These are phyloP conservation scores for Hypercompe scribonia DNA, from an alignment of 2,888 invertebrate genomes.

Conservation along the genomic window DNA sequence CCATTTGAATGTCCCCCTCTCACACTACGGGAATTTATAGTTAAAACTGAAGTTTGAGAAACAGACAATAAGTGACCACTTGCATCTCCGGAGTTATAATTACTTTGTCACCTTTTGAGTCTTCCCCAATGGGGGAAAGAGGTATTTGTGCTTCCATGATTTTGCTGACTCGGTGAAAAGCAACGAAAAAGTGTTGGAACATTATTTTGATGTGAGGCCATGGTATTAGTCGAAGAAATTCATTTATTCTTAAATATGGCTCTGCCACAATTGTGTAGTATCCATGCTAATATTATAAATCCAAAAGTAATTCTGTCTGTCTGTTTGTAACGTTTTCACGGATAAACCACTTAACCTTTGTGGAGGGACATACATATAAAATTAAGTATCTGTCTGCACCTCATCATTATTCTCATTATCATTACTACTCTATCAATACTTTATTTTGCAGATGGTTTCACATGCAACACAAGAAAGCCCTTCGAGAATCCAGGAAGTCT, in stretches of 20 bases:
- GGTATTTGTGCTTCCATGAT: neutral
- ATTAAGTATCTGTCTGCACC: too few species aligned
- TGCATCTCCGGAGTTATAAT: neutral
- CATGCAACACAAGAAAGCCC: conserved; percentile 58
- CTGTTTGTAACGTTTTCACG: too few species aligned
- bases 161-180: neutral
- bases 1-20: too few species aligned
- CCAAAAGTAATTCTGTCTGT: too few species aligned
- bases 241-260: too few species aligned
- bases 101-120: neutral
- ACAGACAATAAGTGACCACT: neutral
- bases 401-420: too few species aligned
- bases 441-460: conserved; percentile 71
- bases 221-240: neutral
- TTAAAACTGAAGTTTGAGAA: too few species aligned
- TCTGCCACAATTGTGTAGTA: neutral
- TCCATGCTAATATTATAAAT: too few species aligned
- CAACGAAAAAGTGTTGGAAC: neutral
- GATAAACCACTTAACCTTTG: too few species aligned
- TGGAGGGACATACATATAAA: too few species aligned
- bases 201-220: neutral
- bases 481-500: conserved; percentile 19
- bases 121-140: neutral
- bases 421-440: conserved; percentile 17
- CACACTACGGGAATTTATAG: too few species aligned